Conservation (phyloP, 2,888 invertebrate genomes). For the Drosophila leonis region DNA sequence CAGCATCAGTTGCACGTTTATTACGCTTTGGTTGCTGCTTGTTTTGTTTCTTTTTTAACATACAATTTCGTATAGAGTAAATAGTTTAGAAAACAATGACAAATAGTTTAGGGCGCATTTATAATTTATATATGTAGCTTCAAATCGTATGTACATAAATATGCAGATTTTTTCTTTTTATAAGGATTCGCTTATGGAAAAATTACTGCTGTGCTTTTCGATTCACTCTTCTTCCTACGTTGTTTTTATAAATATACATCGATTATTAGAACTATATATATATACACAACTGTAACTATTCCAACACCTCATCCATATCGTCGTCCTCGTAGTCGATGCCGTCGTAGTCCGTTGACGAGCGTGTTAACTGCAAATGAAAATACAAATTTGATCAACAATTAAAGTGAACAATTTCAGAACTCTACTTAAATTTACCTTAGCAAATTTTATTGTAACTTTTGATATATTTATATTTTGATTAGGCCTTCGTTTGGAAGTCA, state of each 20-base stretch:
- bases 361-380: constrained; percentile 61
- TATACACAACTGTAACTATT: constrained; percentile 48
- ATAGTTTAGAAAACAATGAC: constrained; percentile 58
- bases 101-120: constrained; percentile 15
- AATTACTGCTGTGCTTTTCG: constrained; percentile 33
- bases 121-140: constrained; percentile 29
- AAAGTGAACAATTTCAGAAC: background rate
- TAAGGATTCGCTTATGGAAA: constrained; percentile 19
- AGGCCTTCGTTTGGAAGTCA: background rate
- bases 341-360: constrained; percentile 68
- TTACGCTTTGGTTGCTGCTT: constrained; percentile 47
- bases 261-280: constrained; percentile 25
- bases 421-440: constrained; percentile 7
- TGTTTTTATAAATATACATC: constrained; percentile 52
- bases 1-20: constrained; percentile 35
- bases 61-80: constrained; percentile 40
- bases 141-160: constrained; percentile 34
- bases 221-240: constrained; percentile 20
- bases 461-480: background rate
- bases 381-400: background rate
- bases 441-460: background rate
- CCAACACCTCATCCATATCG: constrained; percentile 76
- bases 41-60: constrained; percentile 35
- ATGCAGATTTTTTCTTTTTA: background rate
- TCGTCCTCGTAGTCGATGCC: constrained; percentile 80